A percentile compares a stretch with the other conserved stretches of the same genome.
These are phyloP conservation scores for Equus quagga DNA, from an alignment of 2,113 vertebrate species.

Conservation along the genomic window DNA sequence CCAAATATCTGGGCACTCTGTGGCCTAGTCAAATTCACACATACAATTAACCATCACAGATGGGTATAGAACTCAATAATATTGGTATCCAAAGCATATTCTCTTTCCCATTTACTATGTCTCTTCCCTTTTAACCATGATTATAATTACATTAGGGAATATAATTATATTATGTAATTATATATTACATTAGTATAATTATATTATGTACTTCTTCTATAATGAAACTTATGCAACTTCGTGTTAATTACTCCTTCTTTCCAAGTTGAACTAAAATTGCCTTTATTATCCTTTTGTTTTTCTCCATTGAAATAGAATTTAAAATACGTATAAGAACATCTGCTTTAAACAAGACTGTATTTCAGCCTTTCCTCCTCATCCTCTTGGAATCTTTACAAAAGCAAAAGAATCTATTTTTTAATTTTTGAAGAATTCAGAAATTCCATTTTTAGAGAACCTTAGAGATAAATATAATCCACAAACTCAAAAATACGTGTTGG, in stretches of 20 bases:
- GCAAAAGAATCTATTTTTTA: background rate
- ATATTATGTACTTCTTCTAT: background rate
- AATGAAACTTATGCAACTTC: background rate
- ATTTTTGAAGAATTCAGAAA: background rate
- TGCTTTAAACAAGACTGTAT: constrained; percentile 5
- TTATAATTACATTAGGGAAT: background rate
- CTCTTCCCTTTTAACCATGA: background rate
- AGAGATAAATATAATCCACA: constrained; percentile 39
- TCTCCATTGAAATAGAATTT: background rate
- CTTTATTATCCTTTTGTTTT: background rate
- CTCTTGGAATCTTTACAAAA: background rate
- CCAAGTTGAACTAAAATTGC: background rate
- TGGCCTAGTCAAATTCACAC: background rate
- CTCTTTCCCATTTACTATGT: background rate
- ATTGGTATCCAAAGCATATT: background rate
- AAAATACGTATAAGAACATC: constrained; percentile 38
- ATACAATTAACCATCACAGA: background rate
- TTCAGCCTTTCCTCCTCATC: background rate
- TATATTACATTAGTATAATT: too few relatives aligned
- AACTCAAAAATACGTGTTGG: background rate
- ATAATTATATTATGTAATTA: too few relatives aligned
- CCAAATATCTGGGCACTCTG: background rate
- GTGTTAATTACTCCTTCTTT: background rate
- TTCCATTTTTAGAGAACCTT: constrained; percentile 7
- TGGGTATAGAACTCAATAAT: background rate